Conservation (phyloP, 2,797 vertebrate species). For the Enteromius radiatus region DNA sequence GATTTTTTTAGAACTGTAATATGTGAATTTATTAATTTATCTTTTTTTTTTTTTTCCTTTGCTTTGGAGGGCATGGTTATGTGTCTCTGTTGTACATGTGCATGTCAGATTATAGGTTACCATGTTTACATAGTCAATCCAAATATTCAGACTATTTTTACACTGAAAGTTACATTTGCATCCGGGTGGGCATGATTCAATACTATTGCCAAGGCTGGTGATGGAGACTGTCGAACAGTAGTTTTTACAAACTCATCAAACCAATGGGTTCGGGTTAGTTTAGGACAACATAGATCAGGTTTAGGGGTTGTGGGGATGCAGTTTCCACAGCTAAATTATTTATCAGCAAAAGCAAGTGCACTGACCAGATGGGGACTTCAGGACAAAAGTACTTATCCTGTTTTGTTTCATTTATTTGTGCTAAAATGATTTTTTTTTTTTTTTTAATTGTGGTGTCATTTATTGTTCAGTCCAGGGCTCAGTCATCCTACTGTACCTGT, state of each 20-base stretch:
- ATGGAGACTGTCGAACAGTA: conserved; percentile 43
- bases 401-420: conserved; percentile 64
- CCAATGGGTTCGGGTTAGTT: conserved; percentile 35
- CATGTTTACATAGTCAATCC: conserved; percentile 64
- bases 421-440: conserved; percentile 45
- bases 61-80: conserved; percentile 75
- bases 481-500: conserved; percentile 40
- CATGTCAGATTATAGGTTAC: conserved; percentile 66
- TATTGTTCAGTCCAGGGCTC: conserved; percentile 44
- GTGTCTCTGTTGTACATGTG: conserved; percentile 66
- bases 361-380: conserved; percentile 76
- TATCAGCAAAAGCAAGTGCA: conserved; percentile 77
- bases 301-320: conserved; percentile 36
- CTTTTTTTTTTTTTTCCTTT: conserved; percentile 7
- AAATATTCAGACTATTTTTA: conserved; percentile 62
- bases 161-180: conserved; percentile 62
- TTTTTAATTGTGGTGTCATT: conserved; percentile 46
- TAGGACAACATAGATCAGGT: conserved; percentile 42
- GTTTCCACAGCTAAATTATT: conserved; percentile 68
- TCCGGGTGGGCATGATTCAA: conserved; percentile 37
- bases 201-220: conserved; percentile 46
- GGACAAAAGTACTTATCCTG: conserved; percentile 77
- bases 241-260: conserved; percentile 40
- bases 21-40: conserved; percentile 34
- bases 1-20: conserved; percentile 45